These are phyloP conservation scores for Gila robusta DNA, from an alignment of 2,797 vertebrate species.

Conservation along the genomic window DNA sequence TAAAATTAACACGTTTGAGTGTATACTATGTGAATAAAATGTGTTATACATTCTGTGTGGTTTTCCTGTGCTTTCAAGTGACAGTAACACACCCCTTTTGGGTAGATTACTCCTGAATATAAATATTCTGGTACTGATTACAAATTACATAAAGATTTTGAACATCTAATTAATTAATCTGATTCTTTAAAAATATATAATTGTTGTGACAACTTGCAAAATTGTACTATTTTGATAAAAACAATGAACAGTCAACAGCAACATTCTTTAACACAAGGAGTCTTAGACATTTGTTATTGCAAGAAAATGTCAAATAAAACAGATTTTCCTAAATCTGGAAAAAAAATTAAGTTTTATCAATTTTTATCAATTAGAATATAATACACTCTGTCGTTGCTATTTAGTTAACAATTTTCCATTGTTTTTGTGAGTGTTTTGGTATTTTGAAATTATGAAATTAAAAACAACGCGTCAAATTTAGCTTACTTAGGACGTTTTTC, in stretches of 20 bases:
- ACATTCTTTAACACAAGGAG: no score
- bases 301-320: not conserved
- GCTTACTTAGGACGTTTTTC: not conserved
- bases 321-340: not conserved
- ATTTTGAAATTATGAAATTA: not conserved
- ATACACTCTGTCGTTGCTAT: not conserved
- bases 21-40: constrained; percentile 78
- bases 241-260: not conserved
- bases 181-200: not conserved
- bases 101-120: not conserved
- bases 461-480: not conserved
- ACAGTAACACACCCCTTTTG: not conserved
- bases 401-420: not conserved
- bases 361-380: not conserved
- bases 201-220: not conserved
- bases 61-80: not conserved
- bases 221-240: not conserved
- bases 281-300: not conserved
- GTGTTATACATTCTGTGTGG: constrained; percentile 50
- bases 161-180: not conserved
- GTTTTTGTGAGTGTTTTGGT: no score
- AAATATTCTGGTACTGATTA: not conserved
- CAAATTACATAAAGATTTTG: not conserved
- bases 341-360: no score
- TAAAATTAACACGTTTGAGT: constrained; percentile 62